phyloP scores from a whole-genome alignment of 2,113 vertebrate genomes.

The Globicephala melas region DNA sequence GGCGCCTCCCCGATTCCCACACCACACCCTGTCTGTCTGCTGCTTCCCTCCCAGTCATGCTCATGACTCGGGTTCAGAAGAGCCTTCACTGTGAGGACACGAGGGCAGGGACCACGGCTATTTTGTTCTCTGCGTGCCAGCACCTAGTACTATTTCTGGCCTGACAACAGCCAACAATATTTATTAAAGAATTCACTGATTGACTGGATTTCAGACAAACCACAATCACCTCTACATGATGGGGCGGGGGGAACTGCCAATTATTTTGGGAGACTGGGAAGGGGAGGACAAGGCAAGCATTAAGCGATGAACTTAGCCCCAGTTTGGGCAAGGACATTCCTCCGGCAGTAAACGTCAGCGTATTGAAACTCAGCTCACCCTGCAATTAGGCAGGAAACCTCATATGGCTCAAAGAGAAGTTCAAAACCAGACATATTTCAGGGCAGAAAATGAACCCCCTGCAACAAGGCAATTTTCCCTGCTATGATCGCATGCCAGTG shows the following conservation, averaged over 20 bases:
- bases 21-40: fast-evolving
- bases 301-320: neutral
- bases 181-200: neutral
- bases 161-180: neutral
- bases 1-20: too few species aligned
- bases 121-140: neutral
- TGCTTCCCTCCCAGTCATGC: neutral
- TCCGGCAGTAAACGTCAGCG: neutral
- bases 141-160: neutral
- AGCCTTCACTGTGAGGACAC: fast-evolving
- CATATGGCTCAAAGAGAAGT: neutral
- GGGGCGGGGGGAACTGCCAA: neutral
- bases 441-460: neutral
- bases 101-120: fast-evolving
- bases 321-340: neutral
- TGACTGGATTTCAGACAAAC: neutral
- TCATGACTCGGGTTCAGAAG: neutral
- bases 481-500: neutral
- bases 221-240: neutral
- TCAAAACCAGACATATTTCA: neutral
- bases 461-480: neutral
- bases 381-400: neutral
- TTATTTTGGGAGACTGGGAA: neutral
- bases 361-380: neutral
- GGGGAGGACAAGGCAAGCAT: neutral